Conservation (phyloP, 2,797 vertebrate genomes). For the Pachyuromys duprasi region DNA sequence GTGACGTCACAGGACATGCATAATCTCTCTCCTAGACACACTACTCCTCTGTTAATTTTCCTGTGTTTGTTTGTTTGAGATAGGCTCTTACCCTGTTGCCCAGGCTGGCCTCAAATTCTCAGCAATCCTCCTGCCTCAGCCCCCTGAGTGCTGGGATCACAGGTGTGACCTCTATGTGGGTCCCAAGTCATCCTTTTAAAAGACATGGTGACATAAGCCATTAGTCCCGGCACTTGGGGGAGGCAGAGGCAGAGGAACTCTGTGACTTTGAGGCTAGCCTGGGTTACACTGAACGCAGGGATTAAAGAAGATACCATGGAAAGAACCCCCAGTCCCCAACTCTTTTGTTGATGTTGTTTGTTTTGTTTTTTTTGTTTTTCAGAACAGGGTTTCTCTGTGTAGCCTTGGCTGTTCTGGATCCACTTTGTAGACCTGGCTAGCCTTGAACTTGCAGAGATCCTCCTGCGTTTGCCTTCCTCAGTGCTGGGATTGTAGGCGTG, state of each 20-base stretch:
- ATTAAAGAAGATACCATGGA: neutral
- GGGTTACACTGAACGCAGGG: neutral
- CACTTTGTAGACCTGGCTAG: too few species aligned
- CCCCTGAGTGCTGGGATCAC: neutral
- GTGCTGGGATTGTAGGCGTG: too few species aligned
- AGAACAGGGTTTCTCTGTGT: too few species aligned
- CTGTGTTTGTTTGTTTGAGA: neutral
- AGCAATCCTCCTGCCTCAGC: neutral
- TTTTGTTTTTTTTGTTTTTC: too few species aligned
- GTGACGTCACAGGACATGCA: neutral
- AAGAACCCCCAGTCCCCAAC: neutral
- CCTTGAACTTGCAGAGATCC: too few species aligned
- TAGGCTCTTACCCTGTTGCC: neutral
- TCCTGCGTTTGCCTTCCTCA: too few species aligned
- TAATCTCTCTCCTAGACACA: neutral
- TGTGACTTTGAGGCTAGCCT: neutral
- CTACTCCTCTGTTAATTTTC: neutral
- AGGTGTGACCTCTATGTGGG: neutral
- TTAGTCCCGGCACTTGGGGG: neutral
- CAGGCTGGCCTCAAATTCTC: neutral
- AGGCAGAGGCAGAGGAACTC: neutral
- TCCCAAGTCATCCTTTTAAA: neutral
- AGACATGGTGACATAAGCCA: neutral
- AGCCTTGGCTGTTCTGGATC: too few species aligned
- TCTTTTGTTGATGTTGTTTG: too few species aligned